Base-by-base conservation (phyloP, 2,888 invertebrate species). In the Petrophora chlorosata region DNA sequence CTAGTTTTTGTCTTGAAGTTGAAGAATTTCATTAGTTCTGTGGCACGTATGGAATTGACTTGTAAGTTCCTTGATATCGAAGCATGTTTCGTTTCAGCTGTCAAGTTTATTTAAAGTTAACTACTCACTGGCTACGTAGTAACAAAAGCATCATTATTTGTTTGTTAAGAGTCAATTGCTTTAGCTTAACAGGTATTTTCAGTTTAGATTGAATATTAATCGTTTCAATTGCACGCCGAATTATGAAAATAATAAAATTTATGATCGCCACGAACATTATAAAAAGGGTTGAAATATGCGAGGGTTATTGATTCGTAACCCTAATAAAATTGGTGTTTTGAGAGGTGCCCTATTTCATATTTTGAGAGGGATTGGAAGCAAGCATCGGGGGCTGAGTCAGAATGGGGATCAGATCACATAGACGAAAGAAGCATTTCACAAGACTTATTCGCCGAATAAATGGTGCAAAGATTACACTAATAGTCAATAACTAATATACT, bases 321-420 rank as follows among this genome's bases (percentile, higher is more conserved):
- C 87, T 79, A 79, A 85, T 85, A 85, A 85, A 86, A 82, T 79
- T 79, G 79, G 76, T 76, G 75, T 78, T 79, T 79, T 73, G 78
- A 78, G 69, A 79, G 68, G 65, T 73, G 70, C 78, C 82, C 84
- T 77, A 76, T 76, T 79, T 79, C 78, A 79, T 79, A 79, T 72
- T 76, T 76, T 73, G 76, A 73, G 73, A 79, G 80, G 76, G 79
- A 73, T 70, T 65, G 63, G 53, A 53, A 63, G 53, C 63, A 68
- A 65, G 74, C 76, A 73, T 70, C 69, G 68, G 75, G 82, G 73
- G 30, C 71, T 74, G 71, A 66, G 70, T 70, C 65, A 70, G 69
- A 74, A 73, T 70, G 69, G 69, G 72, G 71, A 78, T 76, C 71
- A 66, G 68, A 53, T 75, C 76, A 72, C 73, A 74, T 52, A 66